Base-by-base conservation (phyloP, 2,888 invertebrate species). In the Pterobdella sp. region DNA sequence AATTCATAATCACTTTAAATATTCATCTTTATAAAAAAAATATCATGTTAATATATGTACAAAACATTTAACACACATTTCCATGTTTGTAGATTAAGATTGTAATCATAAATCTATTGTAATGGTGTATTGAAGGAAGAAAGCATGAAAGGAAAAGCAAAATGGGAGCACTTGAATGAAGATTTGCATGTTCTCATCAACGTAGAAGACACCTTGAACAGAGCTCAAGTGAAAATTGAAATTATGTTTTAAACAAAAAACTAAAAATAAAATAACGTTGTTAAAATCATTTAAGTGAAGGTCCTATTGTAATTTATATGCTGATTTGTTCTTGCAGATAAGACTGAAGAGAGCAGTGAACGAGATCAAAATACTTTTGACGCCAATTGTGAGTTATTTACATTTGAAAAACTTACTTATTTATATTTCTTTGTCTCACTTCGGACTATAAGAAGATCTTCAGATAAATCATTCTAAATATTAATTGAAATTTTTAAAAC, bases 151-250 rank as follows among this genome's bases (percentile, higher is more conserved):
- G 98, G 98, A 79, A 98, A 99, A 86, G 95, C 97, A 78, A 99
- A 98, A 87, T 99, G 98, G 98, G 98, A 98, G 85, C 98, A 99
- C 84, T 87, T 99, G 83, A 94, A 94, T 80, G 98, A 98, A 84
- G 97, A 98, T 81, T 88, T 98, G 74, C 72, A 72, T n/a, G 65
- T 72, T 26, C 72, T 66, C 10, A 56, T 66, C 1, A 42, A 36
- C 7, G 67, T 66, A 18, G 65, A 72, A 66, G 72, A 72, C 63
- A 7, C 67, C 14, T 32, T 56, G 42, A 65, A 66, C 52, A 37
- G 72, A 22, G 65, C 67, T n/a, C 34, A 36, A 0, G 63, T 72
- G 36, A 31, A 37, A 37, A 42, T 18, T 3, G 37, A 36, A 26
- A 36, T 26, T 37, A 26, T 37, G 68, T 10, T 34, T 37, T 7